phyloP scores from a whole-genome alignment of 2,797 vertebrate species.

The Gymnodraco acuticeps region DNA sequence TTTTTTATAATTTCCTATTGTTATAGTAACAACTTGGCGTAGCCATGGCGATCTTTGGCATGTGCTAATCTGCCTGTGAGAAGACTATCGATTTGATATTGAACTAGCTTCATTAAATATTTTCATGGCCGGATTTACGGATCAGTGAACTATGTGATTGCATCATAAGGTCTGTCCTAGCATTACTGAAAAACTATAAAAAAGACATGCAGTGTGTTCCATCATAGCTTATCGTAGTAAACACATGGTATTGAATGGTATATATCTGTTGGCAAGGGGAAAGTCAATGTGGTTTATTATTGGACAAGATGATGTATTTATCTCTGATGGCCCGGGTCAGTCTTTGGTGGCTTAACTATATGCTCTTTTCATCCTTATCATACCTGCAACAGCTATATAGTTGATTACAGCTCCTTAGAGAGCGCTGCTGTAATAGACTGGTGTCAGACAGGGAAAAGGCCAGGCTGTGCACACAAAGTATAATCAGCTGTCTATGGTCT shows the following conservation, averaged over 20 bases:
- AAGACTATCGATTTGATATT: constrained; percentile 71
- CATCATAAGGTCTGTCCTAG: constrained; percentile 24
- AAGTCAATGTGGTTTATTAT: constrained; percentile 58
- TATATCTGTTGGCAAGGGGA: constrained; percentile 52
- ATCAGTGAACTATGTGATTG: constrained; percentile 71
- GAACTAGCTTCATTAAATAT: constrained; percentile 70
- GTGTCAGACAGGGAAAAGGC: constrained; percentile 57
- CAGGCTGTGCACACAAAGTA: constrained; percentile 49
- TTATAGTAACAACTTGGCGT: background rate
- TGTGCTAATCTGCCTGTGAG: constrained; percentile 57
- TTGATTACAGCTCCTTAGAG: constrained; percentile 65
- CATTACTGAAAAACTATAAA: background rate
- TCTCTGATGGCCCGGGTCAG: constrained; percentile 37
- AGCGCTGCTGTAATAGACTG: constrained; percentile 62
- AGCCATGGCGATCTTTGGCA: constrained; percentile 52
- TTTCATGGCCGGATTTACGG: constrained; percentile 61
- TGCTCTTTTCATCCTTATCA: constrained; percentile 65
- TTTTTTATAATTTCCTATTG: too few species aligned
- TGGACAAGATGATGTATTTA: constrained; percentile 68
- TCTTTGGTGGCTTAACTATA: constrained; percentile 33
- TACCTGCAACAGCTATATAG: constrained; percentile 57
- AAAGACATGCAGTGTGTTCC: background rate
- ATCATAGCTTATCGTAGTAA: background rate
- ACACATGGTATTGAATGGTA: constrained; percentile 14
- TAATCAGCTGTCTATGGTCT: constrained; percentile 66